Evolutionary conservation across 2,113 vertebrate genomes (phyloP).

Genomic region (Arvicanthis niloticus): DNA sequence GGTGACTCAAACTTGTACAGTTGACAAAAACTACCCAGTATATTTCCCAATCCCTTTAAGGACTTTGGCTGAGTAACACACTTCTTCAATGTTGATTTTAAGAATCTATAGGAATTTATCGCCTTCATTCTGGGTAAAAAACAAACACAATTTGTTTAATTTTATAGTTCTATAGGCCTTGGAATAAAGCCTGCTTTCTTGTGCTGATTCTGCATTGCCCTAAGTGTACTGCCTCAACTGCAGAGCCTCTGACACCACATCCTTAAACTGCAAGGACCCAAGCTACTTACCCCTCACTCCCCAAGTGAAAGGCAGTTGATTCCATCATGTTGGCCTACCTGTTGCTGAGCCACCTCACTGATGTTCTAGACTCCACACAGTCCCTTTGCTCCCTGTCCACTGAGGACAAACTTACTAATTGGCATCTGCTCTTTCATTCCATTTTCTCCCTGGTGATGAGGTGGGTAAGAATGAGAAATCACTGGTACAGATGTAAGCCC

Average conservation of each 20-base stretch:
- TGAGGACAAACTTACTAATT: not conserved
- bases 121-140: constrained; percentile 32
- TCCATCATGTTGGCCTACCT: not conserved
- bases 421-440: not conserved
- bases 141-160: not conserved
- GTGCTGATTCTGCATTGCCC: not conserved
- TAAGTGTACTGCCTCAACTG: not conserved
- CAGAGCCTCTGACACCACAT: rapidly evolving
- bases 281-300: not conserved
- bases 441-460: not conserved
- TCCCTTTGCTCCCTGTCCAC: not conserved
- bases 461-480: not conserved
- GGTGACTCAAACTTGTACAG: not conserved
- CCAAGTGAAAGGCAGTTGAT: not conserved
- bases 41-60: not conserved
- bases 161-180: not conserved
- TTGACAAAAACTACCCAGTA: not conserved
- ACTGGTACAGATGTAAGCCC: not conserved
- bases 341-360: not conserved
- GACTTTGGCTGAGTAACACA: not conserved
- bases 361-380: not conserved
- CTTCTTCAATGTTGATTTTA: not conserved
- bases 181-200: not conserved
- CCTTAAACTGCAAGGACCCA: too few relatives aligned
- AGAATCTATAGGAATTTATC: not conserved